Evolutionary conservation across 2,888 invertebrate species (phyloP).

Genomic region (Thymelicus lineola): DNA sequence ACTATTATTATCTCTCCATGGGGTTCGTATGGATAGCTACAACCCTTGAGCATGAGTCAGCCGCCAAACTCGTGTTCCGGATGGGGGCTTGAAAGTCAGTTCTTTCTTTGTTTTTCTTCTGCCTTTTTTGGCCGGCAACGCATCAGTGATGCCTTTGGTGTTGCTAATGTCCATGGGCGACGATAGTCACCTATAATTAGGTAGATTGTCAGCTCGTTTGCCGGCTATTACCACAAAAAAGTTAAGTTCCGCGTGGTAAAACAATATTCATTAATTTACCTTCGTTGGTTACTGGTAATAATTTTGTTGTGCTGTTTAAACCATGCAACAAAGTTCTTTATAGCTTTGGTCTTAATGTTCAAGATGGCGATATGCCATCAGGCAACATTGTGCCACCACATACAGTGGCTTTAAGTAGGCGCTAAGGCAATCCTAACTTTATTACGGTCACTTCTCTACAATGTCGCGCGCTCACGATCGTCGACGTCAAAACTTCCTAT

Average conservation of each 20-base stretch:
- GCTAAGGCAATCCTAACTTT: conserved; percentile 42
- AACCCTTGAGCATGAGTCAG: no score
- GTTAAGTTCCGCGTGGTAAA: not conserved
- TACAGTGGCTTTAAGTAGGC: conserved; percentile 38
- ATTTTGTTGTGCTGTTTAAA: conserved; percentile 21
- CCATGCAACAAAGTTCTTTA: conserved; percentile 26
- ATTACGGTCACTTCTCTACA: conserved; percentile 37
- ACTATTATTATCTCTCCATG: no score
- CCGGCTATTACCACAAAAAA: no score
- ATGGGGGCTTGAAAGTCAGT: no score
- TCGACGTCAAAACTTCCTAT: conserved; percentile 4
- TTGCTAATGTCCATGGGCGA: no score
- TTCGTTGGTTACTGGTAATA: conserved; percentile 1
- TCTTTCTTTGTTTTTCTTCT: no score
- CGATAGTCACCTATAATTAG: no score
- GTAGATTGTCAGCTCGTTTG: no score
- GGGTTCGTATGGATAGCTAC: no score
- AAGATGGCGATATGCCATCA: conserved; percentile 15
- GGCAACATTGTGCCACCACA: conserved; percentile 32
- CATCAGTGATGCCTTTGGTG: no score
- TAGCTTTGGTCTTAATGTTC: conserved; percentile 12
- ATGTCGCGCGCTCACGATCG: conserved; percentile 24
- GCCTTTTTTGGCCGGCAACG: no score
- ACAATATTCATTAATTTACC: conserved; percentile 6
- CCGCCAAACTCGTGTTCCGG: no score